Evolutionary conservation across 2,113 vertebrate genomes (phyloP).

Genomic region (Semicossyphus pulcher): DNA sequence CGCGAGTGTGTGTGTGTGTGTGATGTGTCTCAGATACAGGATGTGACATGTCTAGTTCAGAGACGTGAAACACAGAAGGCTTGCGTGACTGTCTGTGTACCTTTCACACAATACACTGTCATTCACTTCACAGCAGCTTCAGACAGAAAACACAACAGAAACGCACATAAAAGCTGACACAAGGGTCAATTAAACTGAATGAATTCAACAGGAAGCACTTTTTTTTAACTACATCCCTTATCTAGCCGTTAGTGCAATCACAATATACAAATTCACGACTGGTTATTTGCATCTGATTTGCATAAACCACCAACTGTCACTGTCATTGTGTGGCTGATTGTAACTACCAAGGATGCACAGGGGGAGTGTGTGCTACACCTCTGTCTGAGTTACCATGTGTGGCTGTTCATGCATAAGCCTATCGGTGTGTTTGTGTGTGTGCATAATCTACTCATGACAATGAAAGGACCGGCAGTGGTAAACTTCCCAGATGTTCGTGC

Average conservation of each 20-base stretch:
- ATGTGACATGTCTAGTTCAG: constrained; percentile 59
- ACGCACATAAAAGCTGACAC: constrained; percentile 28
- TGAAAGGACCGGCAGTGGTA: constrained; percentile 51
- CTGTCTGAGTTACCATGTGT: constrained; percentile 17
- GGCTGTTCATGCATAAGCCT: constrained; percentile 11
- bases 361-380: constrained; percentile 23
- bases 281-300: constrained; percentile 77
- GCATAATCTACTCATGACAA: constrained; percentile 59
- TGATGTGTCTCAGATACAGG: constrained; percentile 55
- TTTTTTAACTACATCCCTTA: constrained; percentile 54
- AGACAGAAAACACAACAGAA: constrained; percentile 36
- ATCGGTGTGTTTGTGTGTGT: constrained; percentile 2
- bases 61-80: constrained; percentile 37
- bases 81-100: constrained; percentile 63
- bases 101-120: constrained; percentile 38
- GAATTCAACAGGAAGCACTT: constrained; percentile 51
- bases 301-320: constrained; percentile 81
- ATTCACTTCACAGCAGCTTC: constrained; percentile 42
- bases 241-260: constrained; percentile 73
- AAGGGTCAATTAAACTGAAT: constrained; percentile 43
- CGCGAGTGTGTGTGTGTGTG: neutral
- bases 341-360: constrained; percentile 57
- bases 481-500: constrained; percentile 69
- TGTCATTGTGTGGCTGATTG: constrained; percentile 63
- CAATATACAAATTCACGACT: constrained; percentile 70